Conservation (phyloP, 2,113 vertebrate species). For the Vimba vimba region DNA sequence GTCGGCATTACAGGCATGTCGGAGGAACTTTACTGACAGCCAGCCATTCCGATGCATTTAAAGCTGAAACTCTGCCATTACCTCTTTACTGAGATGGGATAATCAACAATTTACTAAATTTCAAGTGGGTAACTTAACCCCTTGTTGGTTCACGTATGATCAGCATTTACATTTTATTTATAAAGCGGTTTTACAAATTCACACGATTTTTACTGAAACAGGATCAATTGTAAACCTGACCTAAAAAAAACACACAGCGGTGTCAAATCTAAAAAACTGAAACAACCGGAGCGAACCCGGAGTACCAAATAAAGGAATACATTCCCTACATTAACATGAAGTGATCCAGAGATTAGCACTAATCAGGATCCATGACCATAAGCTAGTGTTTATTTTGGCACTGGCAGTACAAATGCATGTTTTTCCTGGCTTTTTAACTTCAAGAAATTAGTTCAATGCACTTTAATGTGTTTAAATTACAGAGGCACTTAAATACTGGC, state of each 20-base stretch:
- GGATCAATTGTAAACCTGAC: background rate
- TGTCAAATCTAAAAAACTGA: background rate
- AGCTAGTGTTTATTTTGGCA: constrained; percentile 57
- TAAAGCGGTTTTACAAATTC: background rate
- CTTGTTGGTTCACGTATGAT: background rate
- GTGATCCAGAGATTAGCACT: constrained; percentile 72
- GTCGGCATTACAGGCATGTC: constrained; percentile 69
- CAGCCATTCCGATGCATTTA: constrained; percentile 10
- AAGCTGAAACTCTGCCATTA: background rate
- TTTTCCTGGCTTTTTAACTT: background rate
- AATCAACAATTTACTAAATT: background rate
- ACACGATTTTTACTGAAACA: background rate
- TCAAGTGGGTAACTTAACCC: background rate
- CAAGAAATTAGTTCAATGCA: background rate
- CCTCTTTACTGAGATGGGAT: background rate
- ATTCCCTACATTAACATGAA: constrained; percentile 67
- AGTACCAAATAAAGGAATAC: constrained; percentile 53
- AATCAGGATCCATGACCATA: constrained; percentile 53
- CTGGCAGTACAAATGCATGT: constrained; percentile 38
- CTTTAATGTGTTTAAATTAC: background rate
- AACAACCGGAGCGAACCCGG: background rate
- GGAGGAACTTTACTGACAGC: constrained; percentile 45
- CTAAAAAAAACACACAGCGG: background rate
- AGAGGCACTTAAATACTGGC: background rate
- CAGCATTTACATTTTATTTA: background rate